Evolutionary conservation across 1,140 invertebrate genomes (phyloP).

Genomic region (Phthorimaea operculella): DNA sequence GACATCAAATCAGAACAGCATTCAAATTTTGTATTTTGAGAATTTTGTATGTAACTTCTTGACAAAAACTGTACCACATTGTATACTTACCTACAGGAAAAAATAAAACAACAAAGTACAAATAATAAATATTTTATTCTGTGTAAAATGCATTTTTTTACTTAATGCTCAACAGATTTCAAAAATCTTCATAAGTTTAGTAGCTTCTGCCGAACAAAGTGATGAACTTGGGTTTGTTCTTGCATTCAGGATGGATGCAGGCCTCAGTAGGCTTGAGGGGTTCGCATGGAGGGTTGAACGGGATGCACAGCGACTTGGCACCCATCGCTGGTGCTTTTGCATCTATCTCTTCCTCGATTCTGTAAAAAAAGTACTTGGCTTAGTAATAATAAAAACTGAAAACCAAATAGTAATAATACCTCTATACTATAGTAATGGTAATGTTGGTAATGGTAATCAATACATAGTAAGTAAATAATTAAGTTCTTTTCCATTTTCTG

Average conservation of each 20-base stretch:
- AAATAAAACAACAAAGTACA: slow-evolving; percentile 14
- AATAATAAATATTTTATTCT: slow-evolving; percentile 16
- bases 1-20: too few species aligned
- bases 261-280: slow-evolving; percentile 73
- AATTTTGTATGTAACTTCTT: too few species aligned
- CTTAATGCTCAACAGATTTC: background rate
- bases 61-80: too few species aligned
- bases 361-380: slow-evolving; percentile 18
- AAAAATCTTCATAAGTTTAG: slow-evolving; percentile 62
- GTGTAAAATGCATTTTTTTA: slow-evolving; percentile 14
- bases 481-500: too few species aligned
- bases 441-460: too few species aligned
- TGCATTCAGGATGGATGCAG: slow-evolving; percentile 92
- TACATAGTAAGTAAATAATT: too few species aligned
- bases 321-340: slow-evolving; percentile 88
- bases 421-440: too few species aligned
- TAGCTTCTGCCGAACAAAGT: slow-evolving; percentile 98
- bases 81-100: background rate
- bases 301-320: slow-evolving; percentile 97
- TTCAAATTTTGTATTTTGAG: too few species aligned
- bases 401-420: background rate
- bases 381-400: background rate
- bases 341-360: slow-evolving; percentile 56
- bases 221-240: slow-evolving; percentile 83
- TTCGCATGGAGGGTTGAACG: slow-evolving; percentile 84